Base-by-base conservation (phyloP, 1,140 invertebrate genomes). In the Orussus abietinus region DNA sequence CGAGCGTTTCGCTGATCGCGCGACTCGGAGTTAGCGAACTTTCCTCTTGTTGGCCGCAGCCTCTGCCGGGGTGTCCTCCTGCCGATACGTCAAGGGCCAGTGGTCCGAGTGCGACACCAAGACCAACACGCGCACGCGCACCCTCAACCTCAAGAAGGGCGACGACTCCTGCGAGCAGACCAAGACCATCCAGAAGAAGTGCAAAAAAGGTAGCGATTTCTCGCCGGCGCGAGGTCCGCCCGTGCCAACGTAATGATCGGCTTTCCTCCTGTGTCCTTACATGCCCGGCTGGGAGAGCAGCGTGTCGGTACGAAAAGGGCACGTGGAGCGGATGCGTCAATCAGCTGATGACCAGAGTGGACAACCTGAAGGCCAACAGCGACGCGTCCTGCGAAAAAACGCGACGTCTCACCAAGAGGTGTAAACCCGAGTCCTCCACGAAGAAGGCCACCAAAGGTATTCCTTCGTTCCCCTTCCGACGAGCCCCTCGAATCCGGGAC, bases 181-280 rank as follows among this genome's bases (percentile, higher is more conserved):
- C 19, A 91, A 90, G 72, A 88, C 80, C n/a, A 87, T 92, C 49
- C 82, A 88, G 64, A 91, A 91, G 74, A 90, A 90, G 57, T 92
- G 90, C 77, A 92, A 90, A 75, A 90, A 89, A 82, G 85, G 88
- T 89, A 78, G 41, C 51, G 17, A 45, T 53, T 20, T 36, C 18
- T 15, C 34, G 33, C 5, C 14, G 18, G n/a, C n/a, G n/a, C n/a
- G n/a, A n/a, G n/a, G n/a, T n/a, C n/a, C n/a, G n/a, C n/a, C n/a
- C n/a, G n/a, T n/a, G n/a, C n/a, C n/a, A n/a, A n/a, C n/a, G n/a
- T n/a, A 30, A 40, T 57, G 44, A 53, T 33, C 28, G 35, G 44
- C 43, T 50, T 57, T 54, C 47, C 51, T 41, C 14, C 49, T 38
- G 30, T 52, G 13, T 53, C 53, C 57, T 58, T 59, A 59, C 53